Evolutionary conservation across 2,113 vertebrate species (phyloP), one percentile per base, ranked within the genome.

Genomic region (Scophthalmus maximus): DNA sequence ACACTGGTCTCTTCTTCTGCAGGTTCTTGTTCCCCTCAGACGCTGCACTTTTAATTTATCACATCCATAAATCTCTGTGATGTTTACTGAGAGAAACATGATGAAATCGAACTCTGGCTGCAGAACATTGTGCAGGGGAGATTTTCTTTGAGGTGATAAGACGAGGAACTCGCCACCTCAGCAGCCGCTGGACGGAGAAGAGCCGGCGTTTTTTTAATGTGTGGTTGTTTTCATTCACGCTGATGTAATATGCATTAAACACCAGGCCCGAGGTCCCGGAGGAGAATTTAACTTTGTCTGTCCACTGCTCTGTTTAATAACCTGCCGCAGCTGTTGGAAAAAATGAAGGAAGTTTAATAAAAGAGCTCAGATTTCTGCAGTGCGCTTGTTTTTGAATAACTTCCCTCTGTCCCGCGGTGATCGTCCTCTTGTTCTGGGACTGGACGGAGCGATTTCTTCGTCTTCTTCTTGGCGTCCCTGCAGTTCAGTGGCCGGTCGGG

Each of bases 221-320:
- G n/a, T 5, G 8, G 6, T 29, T 17, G 14, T 53, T 27, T 52
- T 46, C 18, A n/a, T 46, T 20, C 44, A 8, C 42, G 40, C 36
- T 7, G 5, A 7, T 38, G 40, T 44, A 5, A 40, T 46, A 46
- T 20, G 5, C 49, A 55, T 47, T 40, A 36, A 46, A 36, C 36
- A n/a, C n/a, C 30, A 30, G 53, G 44, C 23, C 32, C 23, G 22
- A 2, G 9, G 38, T 14, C 25, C 55, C 2, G 2, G 3, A 18
- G 10, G 47, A 68, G 17, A 26, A 18, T 8, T 32, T 5, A 30
- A 20, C 57, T 8, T 36, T 17, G 14, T 59, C 23, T 59, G 1
- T 30, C 27, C 5, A 14, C 18, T 2, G 46, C 23, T 55, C n/a
- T 20, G 27, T 63, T 76, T 49, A 30, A 68, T 53, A 55, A 62